A percentile compares a stretch with the other conserved stretches of the same genome.
phyloP scores from a whole-genome alignment of 2,113 vertebrate species.

The Eidolon helvum region DNA sequence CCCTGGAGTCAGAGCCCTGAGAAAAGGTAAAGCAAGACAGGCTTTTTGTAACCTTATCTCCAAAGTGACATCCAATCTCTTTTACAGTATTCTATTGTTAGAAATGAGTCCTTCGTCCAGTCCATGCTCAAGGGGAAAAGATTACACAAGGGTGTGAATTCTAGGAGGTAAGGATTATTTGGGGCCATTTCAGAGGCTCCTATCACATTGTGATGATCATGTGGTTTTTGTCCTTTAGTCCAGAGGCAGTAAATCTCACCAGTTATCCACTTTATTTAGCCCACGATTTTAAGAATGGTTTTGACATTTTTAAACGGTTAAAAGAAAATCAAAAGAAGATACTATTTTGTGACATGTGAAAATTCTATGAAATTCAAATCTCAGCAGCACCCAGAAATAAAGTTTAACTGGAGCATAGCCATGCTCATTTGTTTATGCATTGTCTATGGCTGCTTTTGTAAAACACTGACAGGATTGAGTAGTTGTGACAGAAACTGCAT shows the following conservation, averaged over 20 bases:
- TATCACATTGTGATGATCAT: not conserved
- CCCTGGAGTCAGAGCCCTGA: not conserved
- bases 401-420: not conserved
- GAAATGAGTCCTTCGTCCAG: constrained; percentile 17
- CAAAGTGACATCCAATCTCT: not conserved
- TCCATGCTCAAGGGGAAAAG: not conserved
- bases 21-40: not conserved
- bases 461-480: not conserved
- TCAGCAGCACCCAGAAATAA: not conserved
- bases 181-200: not conserved
- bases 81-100: constrained; percentile 42
- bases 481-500: not conserved
- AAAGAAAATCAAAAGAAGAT: not conserved
- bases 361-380: not conserved
- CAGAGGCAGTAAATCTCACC: not conserved
- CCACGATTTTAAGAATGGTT: not conserved
- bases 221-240: constrained; percentile 13
- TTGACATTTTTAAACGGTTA: not conserved
- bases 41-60: constrained; percentile 7
- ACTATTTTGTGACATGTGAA: not conserved
- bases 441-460: not conserved
- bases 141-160: constrained; percentile 22
- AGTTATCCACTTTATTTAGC: not conserved
- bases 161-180: not conserved
- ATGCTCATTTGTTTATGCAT: not conserved